Conservation (phyloP, 2,888 invertebrate species). For the Ochropleura plecta region DNA sequence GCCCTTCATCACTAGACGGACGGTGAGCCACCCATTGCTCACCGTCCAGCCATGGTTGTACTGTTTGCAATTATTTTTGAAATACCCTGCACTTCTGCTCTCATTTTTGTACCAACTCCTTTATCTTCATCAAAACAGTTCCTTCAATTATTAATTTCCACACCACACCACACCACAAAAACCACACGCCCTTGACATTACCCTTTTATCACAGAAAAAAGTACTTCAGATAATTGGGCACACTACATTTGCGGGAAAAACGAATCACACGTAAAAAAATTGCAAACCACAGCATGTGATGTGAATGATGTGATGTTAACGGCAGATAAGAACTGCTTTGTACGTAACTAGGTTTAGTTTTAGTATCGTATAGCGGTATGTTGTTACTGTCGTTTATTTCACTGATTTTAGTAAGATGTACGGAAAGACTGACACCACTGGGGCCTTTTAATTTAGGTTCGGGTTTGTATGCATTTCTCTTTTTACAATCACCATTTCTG, state of each 20-base stretch:
- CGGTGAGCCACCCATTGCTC: too few species aligned
- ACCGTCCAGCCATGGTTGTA: too few species aligned
- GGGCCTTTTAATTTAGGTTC: background rate
- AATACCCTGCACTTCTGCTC: background rate
- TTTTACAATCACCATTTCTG: background rate
- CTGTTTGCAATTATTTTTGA: too few species aligned
- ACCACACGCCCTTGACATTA: slow-evolving; percentile 38
- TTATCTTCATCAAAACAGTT: background rate
- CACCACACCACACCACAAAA: too few species aligned
- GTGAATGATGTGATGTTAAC: slow-evolving; percentile 70
- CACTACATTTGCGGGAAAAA: slow-evolving; percentile 47
- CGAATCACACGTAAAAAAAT: slow-evolving; percentile 67
- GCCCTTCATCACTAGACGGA: too few species aligned
- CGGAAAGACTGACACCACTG: background rate
- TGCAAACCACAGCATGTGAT: slow-evolving; percentile 75
- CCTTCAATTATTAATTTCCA: background rate
- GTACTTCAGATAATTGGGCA: slow-evolving; percentile 45
- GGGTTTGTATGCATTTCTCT: background rate
- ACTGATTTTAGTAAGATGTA: slow-evolving; percentile 14
- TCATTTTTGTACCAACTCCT: background rate
- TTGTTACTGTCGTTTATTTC: slow-evolving; percentile 3
- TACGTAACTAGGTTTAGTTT: slow-evolving; percentile 57
- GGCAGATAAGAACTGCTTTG: slow-evolving; percentile 70
- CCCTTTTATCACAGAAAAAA: slow-evolving; percentile 2
- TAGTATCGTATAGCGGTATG: slow-evolving; percentile 51